A percentile compares a stretch with the other conserved stretches of the same genome.
phyloP scores from a whole-genome alignment of 1,140 invertebrate species.

The Ylistrum balloti region DNA sequence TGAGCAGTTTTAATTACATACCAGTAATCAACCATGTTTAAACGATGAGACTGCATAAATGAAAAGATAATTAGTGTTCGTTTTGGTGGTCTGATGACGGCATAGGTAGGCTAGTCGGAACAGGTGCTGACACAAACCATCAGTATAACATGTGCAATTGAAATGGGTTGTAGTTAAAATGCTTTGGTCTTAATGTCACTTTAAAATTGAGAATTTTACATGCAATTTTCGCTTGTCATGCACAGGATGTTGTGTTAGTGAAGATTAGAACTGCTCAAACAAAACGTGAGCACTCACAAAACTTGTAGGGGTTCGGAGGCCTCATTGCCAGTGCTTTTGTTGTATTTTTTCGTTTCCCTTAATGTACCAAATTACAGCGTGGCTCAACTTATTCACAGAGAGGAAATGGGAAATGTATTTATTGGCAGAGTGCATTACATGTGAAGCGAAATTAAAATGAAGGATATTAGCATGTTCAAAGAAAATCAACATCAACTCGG shows the following conservation, averaged over 20 bases:
- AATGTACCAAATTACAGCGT: conserved; percentile 27
- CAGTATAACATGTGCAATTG: not conserved
- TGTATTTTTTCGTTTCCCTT: not conserved
- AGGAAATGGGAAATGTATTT: conserved; percentile 39
- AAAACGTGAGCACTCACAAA: conserved; percentile 33
- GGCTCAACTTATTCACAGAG: conserved; percentile 33
- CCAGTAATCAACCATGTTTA: not conserved
- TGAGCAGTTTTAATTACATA: conserved; percentile 1
- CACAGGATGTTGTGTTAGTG: not conserved
- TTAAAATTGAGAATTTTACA: conserved; percentile 36
- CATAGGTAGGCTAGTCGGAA: not conserved
- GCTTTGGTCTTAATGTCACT: not conserved
- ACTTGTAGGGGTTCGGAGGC: not conserved
- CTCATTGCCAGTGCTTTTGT: not conserved
- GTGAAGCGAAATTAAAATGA: conserved; percentile 39
- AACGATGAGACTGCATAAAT: conserved; percentile 8
- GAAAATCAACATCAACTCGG: conserved; percentile 33
- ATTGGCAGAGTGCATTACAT: conserved; percentile 22
- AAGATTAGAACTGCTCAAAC: not conserved
- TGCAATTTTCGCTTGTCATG: conserved; percentile 18
- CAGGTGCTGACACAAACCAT: conserved; percentile 32
- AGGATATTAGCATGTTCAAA: conserved; percentile 39
- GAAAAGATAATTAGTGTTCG: not conserved
- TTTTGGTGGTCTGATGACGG: not conserved
- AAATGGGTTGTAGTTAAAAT: not conserved